Evolutionary conservation across 2,888 invertebrate genomes (phyloP), one percentile per base, ranked within the genome.

Genomic region (Troilus luridus): DNA sequence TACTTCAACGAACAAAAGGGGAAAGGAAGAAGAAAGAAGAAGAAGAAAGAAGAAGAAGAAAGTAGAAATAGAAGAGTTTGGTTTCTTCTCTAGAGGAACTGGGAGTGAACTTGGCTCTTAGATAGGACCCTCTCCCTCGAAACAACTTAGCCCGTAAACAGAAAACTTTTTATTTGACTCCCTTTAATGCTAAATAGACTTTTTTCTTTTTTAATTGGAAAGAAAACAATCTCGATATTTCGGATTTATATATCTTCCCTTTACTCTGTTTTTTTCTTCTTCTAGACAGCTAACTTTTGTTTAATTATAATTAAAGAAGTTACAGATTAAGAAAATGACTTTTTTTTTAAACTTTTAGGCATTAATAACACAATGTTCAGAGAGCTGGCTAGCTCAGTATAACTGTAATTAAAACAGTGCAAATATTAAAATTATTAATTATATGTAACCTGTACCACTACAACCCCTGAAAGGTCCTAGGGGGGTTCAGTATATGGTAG

Each of bases 151-250:
- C 8, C 19, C 27, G 72, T 77, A 77, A 77, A 77, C 72, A 77
- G 72, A 77, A 77, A 77, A 77, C 72, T 77, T 77, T 77, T 77
- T 77, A 77, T 77, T 77, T 77, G 72, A 77, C 72, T 77, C 72
- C 41, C 24, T 77, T 41, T 77, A 77, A 77, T 77, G 72, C 72
- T 77, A 77, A 77, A 77, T 77, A 77, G 41, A 27, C 41, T 77
- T 41, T 77, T 72, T 67, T 67, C n/a, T n/a, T 21, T 64, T 72
- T 77, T 77, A 41, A 77, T 41, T 77, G 27, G 72, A 41, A 77
- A 77, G 41, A 27, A 77, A 77, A 77, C 72, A 77, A 41, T 41
- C 72, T 6, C 27, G 17, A 77, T 77, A 77, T 77, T 77, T 41
- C 72, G 17, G 19, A 77, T 41, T 77, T 77, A 77, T 77, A 24